Evolutionary conservation across 2,888 invertebrate genomes (phyloP).

Genomic region (Tetragonula carbonaria): DNA sequence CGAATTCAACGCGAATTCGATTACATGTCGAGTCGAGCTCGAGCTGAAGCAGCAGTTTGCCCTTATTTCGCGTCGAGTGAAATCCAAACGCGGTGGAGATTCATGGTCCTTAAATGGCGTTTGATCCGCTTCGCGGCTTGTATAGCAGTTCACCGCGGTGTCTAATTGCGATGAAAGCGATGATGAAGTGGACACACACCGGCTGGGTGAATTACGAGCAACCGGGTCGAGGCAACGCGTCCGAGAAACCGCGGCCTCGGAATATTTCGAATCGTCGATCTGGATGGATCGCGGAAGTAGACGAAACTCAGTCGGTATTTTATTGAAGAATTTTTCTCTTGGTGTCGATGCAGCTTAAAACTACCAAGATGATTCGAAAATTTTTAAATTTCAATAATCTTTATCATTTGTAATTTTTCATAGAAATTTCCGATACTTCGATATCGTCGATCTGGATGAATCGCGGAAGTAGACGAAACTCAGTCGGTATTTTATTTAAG

Average conservation of each 20-base stretch:
- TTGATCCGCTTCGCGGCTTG: slow-evolving; percentile 47
- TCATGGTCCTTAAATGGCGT: slow-evolving; percentile 52
- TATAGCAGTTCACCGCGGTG: slow-evolving; percentile 37
- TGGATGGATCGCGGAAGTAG: neutral
- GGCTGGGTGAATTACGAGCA: slow-evolving; percentile 55
- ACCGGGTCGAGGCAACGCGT: slow-evolving; percentile 27
- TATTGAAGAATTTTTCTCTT: too few relatives aligned
- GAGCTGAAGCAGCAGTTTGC: slow-evolving; percentile 3
- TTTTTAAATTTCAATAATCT: too few relatives aligned
- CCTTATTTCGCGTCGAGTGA: slow-evolving; percentile 47
- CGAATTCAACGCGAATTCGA: neutral
- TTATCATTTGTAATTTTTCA: too few relatives aligned
- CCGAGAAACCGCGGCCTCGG: slow-evolving; percentile 6
- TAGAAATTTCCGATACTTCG: too few relatives aligned
- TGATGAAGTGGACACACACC: slow-evolving; percentile 61
- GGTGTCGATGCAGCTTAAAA: too few relatives aligned
- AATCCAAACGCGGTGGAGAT: slow-evolving; percentile 44
- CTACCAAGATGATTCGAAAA: too few relatives aligned
- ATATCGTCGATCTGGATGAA: neutral
- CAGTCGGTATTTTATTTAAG: too few relatives aligned
- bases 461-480: neutral
- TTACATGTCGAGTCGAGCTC: neutral
- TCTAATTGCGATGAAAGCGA: slow-evolving; percentile 68
- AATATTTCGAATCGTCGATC: slow-evolving; percentile 1
- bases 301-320: neutral